phyloP scores from a whole-genome alignment of 2,113 vertebrate species.

The Okapia johnstoni region DNA sequence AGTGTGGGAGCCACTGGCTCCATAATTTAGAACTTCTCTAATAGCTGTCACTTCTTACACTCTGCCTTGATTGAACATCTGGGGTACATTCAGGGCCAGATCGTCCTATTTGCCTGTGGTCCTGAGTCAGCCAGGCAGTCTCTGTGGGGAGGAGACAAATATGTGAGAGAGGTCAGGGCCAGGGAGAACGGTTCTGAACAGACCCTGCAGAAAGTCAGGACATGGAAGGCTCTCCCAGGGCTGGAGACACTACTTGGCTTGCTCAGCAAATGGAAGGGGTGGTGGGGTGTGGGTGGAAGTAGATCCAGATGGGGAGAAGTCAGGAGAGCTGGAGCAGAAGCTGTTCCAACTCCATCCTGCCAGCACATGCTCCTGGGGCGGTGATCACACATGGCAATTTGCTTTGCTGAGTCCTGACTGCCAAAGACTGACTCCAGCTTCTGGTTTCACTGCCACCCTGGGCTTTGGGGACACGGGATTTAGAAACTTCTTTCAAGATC shows the following conservation, averaged over 20 bases:
- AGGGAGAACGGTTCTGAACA: background rate
- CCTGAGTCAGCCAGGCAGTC: constrained; percentile 40
- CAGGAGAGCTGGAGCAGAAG: background rate
- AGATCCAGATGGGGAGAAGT: background rate
- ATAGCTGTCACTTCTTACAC: background rate
- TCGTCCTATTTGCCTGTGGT: constrained; percentile 54
- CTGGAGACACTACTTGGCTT: background rate
- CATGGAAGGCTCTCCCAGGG: background rate
- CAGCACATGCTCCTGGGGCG: background rate
- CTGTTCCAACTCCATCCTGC: background rate
- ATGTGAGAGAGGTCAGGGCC: background rate
- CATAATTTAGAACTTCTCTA: background rate
- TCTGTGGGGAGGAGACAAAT: background rate
- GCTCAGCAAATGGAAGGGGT: background rate
- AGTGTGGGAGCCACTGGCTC: background rate
- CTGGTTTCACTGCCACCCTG: background rate
- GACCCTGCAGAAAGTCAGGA: background rate
- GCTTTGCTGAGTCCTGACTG: background rate
- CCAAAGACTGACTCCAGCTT: background rate
- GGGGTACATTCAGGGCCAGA: constrained; percentile 40
- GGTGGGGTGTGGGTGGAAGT: no score
- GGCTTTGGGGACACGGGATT: background rate
- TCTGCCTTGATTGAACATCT: constrained; percentile 23
- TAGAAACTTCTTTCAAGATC: background rate
- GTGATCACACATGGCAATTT: constrained; percentile 5